Conservation (phyloP, 2,888 invertebrate species). For the Drosophila prolongata region DNA sequence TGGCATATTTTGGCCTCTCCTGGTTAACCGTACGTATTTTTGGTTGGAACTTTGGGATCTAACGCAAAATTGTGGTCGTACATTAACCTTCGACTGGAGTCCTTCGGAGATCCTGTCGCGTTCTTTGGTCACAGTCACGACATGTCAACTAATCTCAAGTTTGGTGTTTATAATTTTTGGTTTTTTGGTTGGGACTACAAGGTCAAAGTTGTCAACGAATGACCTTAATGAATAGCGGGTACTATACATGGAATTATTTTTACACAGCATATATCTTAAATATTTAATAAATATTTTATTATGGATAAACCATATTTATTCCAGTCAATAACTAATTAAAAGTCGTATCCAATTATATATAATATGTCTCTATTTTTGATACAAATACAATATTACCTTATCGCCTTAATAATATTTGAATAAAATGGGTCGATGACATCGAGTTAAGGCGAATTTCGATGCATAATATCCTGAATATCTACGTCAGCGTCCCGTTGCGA, state of each 20-base stretch:
- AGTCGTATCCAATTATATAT: no score
- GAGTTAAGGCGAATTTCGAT: background rate
- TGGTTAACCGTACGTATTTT: conserved; percentile 68
- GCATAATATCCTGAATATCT: conserved; percentile 6
- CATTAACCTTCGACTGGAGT: conserved; percentile 52
- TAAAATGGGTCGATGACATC: conserved; percentile 16
- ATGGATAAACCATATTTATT: no score
- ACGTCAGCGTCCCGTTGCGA: conserved; percentile 20
- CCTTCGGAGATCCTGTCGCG: conserved; percentile 48
- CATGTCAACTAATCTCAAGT: conserved; percentile 38
- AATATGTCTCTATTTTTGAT: no score
- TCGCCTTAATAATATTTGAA: background rate
- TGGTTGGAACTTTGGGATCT: conserved; percentile 35
- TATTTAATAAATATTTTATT: no score
- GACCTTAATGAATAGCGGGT: background rate
- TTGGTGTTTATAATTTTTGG: conserved; percentile 19
- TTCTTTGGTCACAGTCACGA: conserved; percentile 64
- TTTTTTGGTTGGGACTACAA: conserved; percentile 20
- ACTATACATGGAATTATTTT: no score
- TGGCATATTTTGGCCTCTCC: conserved; percentile 73
- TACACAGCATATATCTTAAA: no score
- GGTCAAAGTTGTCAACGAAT: conserved; percentile 1
- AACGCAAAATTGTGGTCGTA: conserved; percentile 65
- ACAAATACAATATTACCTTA: background rate
- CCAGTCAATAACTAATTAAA: no score